phyloP scores from a whole-genome alignment of 1,140 invertebrate genomes.

The Brachionus rubens region DNA sequence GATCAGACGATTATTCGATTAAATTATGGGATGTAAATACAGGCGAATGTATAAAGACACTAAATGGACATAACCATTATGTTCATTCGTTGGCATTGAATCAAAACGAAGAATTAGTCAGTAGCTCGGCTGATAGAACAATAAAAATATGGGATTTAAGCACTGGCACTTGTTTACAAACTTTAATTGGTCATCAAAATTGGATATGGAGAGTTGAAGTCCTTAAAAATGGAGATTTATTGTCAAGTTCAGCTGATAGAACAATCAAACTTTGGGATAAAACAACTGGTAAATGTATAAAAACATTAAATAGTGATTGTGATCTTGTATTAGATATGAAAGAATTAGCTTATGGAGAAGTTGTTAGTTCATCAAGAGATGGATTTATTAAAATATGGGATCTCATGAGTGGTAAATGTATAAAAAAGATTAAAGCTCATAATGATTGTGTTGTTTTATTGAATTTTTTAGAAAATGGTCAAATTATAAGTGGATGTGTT shows the following conservation, averaged over 20 bases:
- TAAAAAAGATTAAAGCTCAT: background rate
- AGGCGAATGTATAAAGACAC: background rate
- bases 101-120: background rate
- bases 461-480: background rate
- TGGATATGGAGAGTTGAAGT: background rate
- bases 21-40: background rate
- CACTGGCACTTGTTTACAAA: background rate
- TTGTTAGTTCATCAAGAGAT: constrained; percentile 1
- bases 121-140: background rate
- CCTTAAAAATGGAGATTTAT: background rate
- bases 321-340: background rate
- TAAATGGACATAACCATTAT: background rate
- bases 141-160: constrained; percentile 19
- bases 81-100: background rate
- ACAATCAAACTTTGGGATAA: constrained; percentile 6
- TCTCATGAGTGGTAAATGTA: background rate
- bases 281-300: background rate
- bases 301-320: background rate
- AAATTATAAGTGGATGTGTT: background rate
- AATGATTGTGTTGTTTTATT: background rate
- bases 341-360: background rate
- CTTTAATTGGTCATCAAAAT: background rate
- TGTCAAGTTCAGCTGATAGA: constrained; percentile 7
- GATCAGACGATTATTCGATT: background rate
- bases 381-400: constrained; percentile 9